Evolutionary conservation across 2,888 invertebrate genomes (phyloP).

Genomic region (Agrochola macilenta): DNA sequence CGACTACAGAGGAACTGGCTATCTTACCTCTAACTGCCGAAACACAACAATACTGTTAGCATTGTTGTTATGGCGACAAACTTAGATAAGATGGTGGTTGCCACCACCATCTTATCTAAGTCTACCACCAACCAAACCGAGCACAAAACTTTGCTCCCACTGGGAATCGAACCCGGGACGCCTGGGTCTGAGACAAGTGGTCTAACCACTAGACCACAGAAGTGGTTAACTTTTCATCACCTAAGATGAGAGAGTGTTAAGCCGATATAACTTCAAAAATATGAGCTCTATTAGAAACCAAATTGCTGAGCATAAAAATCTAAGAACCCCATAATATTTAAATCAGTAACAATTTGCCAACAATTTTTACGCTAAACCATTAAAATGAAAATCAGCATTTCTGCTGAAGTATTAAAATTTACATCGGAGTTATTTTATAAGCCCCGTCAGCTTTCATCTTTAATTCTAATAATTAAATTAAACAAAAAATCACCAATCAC

Average conservation of each 20-base stretch:
- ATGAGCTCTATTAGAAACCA: background rate
- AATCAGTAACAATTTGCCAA: slow-evolving; percentile 23
- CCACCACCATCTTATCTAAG: too few species aligned
- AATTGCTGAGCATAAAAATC: background rate
- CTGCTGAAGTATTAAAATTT: slow-evolving; percentile 33
- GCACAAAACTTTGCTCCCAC: too few species aligned
- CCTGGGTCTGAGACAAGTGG: too few species aligned
- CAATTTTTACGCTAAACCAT: slow-evolving; percentile 1
- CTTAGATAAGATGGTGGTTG: too few species aligned
- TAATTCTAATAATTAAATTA: slow-evolving; percentile 29
- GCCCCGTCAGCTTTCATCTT: slow-evolving; percentile 35
- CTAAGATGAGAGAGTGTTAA: background rate
- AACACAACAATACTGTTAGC: too few species aligned
- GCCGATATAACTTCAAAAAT: background rate
- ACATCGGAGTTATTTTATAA: slow-evolving; percentile 19
- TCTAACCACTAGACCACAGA: too few species aligned
- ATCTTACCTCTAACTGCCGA: too few species aligned
- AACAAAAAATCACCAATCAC: slow-evolving; percentile 28
- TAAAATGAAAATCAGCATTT: slow-evolving; percentile 18
- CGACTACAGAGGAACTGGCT: too few species aligned
- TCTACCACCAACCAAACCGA: too few species aligned
- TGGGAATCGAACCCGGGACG: too few species aligned
- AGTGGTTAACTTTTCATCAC: background rate
- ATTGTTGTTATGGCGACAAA: too few species aligned
- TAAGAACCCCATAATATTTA: background rate